Percentiles rank a stretch among this genome's conserved stretches.
Evolutionary conservation across 2,797 vertebrate species (phyloP).

Genomic region (Chelon labrosus): DNA sequence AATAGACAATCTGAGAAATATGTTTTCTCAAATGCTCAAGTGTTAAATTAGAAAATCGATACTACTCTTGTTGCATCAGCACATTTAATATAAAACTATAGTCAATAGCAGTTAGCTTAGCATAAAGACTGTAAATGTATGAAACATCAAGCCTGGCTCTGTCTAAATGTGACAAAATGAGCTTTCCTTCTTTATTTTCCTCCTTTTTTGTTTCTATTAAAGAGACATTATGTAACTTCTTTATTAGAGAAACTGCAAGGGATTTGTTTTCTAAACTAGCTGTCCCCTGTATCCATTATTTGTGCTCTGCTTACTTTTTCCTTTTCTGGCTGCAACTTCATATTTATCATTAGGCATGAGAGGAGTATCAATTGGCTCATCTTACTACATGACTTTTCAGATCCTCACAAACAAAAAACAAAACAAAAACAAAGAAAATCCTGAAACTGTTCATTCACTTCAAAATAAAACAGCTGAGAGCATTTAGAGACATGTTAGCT

Average conservation of each 20-base stretch:
- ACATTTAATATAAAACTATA: background rate
- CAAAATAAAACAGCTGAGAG: no score
- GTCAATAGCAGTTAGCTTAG: background rate
- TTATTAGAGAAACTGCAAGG: no score
- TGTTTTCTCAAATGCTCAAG: background rate
- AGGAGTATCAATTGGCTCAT: background rate
- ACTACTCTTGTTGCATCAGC: background rate
- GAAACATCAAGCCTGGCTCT: no score
- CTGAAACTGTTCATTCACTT: no score
- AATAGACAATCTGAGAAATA: background rate
- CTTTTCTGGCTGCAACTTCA: background rate
- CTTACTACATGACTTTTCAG: no score
- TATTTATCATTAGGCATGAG: background rate
- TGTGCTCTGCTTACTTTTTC: background rate
- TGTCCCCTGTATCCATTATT: background rate
- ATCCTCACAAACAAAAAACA: no score
- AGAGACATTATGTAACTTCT: background rate
- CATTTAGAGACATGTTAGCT: no score
- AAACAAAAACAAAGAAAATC: no score
- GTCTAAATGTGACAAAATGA: no score
- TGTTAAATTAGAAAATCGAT: background rate
- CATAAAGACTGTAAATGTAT: background rate
- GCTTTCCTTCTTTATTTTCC: no score
- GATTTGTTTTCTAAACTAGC: no score
- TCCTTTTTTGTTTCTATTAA: background rate